A percentile compares a stretch with the other conserved stretches of the same genome.
These are phyloP conservation scores for Hippocampus guttulatus DNA, from an alignment of 2,113 vertebrate genomes.

Conservation along the genomic window DNA sequence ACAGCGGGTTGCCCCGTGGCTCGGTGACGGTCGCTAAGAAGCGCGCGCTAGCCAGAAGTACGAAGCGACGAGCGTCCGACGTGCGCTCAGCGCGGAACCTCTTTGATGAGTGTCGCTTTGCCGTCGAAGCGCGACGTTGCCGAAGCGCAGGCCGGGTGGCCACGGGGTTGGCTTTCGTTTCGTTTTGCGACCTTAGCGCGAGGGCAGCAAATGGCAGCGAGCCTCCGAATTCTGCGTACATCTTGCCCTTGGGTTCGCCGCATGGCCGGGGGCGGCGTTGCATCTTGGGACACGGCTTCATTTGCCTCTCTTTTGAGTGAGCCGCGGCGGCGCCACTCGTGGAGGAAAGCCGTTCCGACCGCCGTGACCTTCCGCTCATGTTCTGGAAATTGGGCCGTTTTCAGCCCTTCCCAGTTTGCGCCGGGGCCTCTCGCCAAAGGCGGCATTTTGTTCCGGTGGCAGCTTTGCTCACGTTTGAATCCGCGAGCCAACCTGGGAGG, in stretches of 20 bases:
- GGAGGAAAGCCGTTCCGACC: background rate
- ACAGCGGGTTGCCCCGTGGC: too few relatives aligned
- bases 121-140: background rate
- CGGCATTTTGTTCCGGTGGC: background rate
- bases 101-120: background rate
- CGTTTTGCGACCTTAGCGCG: background rate
- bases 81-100: background rate
- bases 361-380: background rate
- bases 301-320: background rate
- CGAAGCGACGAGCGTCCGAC: background rate
- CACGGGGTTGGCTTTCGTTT: background rate
- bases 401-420: background rate
- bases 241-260: background rate
- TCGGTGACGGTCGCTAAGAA: background rate
- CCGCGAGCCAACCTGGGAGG: too few relatives aligned
- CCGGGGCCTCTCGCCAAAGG: background rate
- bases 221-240: background rate
- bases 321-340: background rate
- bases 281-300: background rate
- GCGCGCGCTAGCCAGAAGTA: background rate
- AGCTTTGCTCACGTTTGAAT: background rate
- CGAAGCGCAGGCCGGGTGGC: background rate
- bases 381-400: background rate
- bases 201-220: background rate
- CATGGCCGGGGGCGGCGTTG: background rate